A percentile compares a stretch with the other conserved stretches of the same genome.
Evolutionary conservation across 2,113 vertebrate genomes (phyloP).

Genomic region (Leptobrachium leishanense): DNA sequence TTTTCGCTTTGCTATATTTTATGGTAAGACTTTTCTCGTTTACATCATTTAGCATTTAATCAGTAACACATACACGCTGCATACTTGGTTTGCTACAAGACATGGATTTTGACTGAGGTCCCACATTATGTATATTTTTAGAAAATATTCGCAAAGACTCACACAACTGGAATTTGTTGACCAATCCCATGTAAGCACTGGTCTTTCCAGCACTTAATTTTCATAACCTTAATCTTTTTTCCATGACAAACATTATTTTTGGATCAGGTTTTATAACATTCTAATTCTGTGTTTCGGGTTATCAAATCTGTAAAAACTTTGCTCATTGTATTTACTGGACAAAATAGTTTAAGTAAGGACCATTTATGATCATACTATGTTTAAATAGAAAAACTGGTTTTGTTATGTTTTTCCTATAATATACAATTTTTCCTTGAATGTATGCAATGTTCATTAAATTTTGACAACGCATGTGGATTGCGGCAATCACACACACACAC

Average conservation of each 20-base stretch:
- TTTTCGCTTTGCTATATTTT: slow-evolving; percentile 91
- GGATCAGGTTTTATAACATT: slow-evolving; percentile 61
- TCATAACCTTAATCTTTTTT: slow-evolving; percentile 52
- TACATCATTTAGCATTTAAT: slow-evolving; percentile 65
- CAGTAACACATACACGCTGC: slow-evolving; percentile 65
- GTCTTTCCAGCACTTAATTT: slow-evolving; percentile 61
- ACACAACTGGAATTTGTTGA: slow-evolving; percentile 75
- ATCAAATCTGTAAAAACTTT: too few relatives aligned
- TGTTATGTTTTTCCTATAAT: too few relatives aligned
- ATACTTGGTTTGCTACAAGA: slow-evolving; percentile 66
- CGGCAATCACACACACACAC: too few relatives aligned
- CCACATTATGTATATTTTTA: slow-evolving; percentile 75
- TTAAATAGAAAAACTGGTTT: too few relatives aligned
- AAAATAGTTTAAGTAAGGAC: too few relatives aligned
- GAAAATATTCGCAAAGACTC: slow-evolving; percentile 72
- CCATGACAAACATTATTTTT: slow-evolving; percentile 69
- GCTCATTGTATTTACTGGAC: too few relatives aligned
- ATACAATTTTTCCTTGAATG: too few relatives aligned
- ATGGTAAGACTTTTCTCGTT: slow-evolving; percentile 76
- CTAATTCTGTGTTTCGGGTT: too few relatives aligned
- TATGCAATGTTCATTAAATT: too few relatives aligned
- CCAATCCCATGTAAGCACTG: slow-evolving; percentile 73
- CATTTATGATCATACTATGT: too few relatives aligned
- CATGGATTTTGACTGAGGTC: slow-evolving; percentile 70
- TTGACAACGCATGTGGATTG: too few relatives aligned